A percentile compares a stretch with the other conserved stretches of the same genome.
Conservation (phyloP, 1,140 invertebrate species). For the Bombus confusus region DNA sequence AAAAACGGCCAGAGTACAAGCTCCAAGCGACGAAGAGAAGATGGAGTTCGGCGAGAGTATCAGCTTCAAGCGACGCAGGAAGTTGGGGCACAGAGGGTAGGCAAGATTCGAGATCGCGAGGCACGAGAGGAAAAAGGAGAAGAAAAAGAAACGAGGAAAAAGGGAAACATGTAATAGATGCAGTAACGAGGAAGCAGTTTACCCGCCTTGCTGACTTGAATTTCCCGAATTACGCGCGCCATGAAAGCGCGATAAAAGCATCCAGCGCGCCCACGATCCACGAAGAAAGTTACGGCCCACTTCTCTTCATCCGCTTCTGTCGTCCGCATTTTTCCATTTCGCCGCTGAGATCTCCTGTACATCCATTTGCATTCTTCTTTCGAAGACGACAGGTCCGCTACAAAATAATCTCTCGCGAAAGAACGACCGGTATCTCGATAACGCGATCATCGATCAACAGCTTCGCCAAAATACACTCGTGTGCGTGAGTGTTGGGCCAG, state of each 20-base stretch:
- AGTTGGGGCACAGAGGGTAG: neutral
- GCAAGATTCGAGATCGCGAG: neutral
- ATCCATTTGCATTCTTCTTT: neutral
- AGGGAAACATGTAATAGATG: conserved; percentile 20
- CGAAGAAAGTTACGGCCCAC: conserved; percentile 47
- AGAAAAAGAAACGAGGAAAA: conserved; percentile 17
- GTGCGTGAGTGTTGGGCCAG: no score
- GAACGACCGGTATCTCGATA: neutral
- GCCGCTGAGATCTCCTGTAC: neutral
- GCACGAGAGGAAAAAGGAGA: neutral
- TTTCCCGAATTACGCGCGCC: conserved; percentile 69
- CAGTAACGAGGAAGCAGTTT: conserved; percentile 65
- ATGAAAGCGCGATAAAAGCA: conserved; percentile 40
- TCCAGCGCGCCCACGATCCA: neutral
- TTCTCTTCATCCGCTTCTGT: conserved; percentile 33
- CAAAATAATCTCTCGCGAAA: neutral
- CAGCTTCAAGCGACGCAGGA: neutral
- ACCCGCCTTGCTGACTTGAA: conserved; percentile 59
- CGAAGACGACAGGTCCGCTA: neutral
- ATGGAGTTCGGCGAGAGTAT: neutral
- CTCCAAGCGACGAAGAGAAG: conserved; percentile 14
- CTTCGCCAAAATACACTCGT: neutral
- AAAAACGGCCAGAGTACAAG: conserved; percentile 36
- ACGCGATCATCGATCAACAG: neutral
- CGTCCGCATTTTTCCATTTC: neutral